These are phyloP conservation scores for Bombus waltoni DNA, from an alignment of 1,140 invertebrate species.

Conservation along the genomic window DNA sequence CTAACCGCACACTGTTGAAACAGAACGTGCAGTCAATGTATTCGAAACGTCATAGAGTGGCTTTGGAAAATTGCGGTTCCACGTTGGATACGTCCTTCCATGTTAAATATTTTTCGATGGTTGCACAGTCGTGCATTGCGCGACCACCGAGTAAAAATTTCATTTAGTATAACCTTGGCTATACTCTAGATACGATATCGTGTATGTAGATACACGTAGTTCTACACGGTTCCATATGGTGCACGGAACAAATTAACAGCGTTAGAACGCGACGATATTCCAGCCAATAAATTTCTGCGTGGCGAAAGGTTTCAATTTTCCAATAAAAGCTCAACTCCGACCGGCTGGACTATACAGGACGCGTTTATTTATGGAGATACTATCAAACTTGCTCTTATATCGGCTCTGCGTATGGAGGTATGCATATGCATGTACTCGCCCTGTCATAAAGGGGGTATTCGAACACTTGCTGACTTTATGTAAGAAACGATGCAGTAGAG, in stretches of 20 bases:
- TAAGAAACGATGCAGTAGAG: no score
- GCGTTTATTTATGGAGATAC: conserved; percentile 7
- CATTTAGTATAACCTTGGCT: neutral
- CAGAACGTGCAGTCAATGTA: no score
- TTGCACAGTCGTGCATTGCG: neutral
- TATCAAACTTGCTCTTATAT: neutral
- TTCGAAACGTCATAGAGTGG: neutral
- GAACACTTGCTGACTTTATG: no score
- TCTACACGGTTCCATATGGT: neutral
- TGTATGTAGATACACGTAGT: neutral
- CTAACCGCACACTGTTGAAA: no score
- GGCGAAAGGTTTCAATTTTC: conserved; percentile 4
- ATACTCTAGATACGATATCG: neutral
- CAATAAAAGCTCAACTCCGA: conserved; percentile 1
- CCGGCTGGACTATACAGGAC: neutral
- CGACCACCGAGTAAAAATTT: neutral
- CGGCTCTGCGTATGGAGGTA: neutral
- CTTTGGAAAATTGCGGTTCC: conserved; percentile 1
- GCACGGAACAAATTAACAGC: conserved; percentile 17
- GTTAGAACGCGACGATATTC: neutral
- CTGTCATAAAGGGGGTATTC: neutral
- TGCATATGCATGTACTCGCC: neutral
- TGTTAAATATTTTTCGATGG: neutral
- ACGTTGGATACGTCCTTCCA: neutral
- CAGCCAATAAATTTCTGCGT: conserved; percentile 6